Evolutionary conservation across 2,113 vertebrate species (phyloP), one percentile per base, ranked within the genome.

Genomic region (Prochilodus magdalenae): DNA sequence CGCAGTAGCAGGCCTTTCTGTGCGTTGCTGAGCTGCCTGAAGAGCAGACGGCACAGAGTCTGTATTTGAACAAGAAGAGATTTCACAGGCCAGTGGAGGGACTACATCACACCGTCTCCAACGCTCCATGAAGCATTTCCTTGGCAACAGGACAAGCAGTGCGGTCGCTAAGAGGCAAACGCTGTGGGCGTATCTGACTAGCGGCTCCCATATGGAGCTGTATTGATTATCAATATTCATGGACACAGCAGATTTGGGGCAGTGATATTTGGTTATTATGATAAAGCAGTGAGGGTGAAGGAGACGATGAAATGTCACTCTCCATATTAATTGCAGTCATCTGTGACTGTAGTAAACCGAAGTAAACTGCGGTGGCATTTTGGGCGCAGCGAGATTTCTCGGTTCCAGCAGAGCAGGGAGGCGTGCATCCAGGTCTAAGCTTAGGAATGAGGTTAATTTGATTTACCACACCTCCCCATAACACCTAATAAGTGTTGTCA

Each of bases 311-410:
- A 92, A 93, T 92, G 90, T 89, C 92, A 90, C 82, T 77, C 74
- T 85, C 72, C 87, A 81, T 91, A 89, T 90, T 90, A 92, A 92
- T 87, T 90, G 62, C 22, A 57, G 40, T 74, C 76, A 40, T 80
- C 67, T 67, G 80, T 88, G 86, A 72, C 71, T 84, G 81, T 79
- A 78, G 86, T 77, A 89, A 86, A 87, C 84, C 71, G 75, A 73
- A 83, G 87, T 90, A 90, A 92, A 91, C 85, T 89, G 65, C 86
- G 87, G 86, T 91, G 90, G 88, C 90, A 91, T 92, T 93, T 90
- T 74, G 77, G 76, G 84, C 84, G 85, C 86, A 75, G 72, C 33
- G 27, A 27, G 78, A 77, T 47, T 87, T 75, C 80, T 65, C 73
- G 80, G 67, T 77, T 16, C 81, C 65, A 49, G 77, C 62, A 66